Evolutionary conservation across 2,888 invertebrate species (phyloP).

Genomic region (Caenorhabditis becei): DNA sequence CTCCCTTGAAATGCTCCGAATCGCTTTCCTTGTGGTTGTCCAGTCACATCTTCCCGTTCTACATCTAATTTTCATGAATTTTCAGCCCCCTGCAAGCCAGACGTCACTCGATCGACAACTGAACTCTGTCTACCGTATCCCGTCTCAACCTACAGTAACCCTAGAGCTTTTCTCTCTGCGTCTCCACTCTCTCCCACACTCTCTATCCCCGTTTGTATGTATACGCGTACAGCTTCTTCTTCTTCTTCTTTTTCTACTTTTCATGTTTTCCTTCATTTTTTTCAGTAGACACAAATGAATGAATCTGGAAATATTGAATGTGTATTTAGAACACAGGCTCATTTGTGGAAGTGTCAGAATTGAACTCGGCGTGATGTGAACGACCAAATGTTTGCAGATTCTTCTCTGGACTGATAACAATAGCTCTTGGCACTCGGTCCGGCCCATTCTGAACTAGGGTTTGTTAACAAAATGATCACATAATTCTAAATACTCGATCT

Average conservation of each 20-base stretch:
- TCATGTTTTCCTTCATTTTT: neutral
- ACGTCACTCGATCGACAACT: slow-evolving; percentile 69
- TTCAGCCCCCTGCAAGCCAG: slow-evolving; percentile 69
- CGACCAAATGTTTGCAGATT: no score
- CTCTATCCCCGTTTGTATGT: slow-evolving; percentile 51
- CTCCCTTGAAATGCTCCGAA: neutral
- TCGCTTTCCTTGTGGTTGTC: slow-evolving; percentile 50
- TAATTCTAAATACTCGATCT: no score
- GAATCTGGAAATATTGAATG: neutral
- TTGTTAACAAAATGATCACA: no score
- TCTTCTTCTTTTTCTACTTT: neutral
- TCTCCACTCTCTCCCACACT: slow-evolving; percentile 9
- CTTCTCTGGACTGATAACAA: no score
- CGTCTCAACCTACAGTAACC: slow-evolving; percentile 6
- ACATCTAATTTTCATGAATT: slow-evolving; percentile 1
- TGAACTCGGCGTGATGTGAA: no score
- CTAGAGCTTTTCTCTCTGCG: slow-evolving; percentile 22
- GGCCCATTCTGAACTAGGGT: no score
- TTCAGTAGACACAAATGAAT: slow-evolving; percentile 3
- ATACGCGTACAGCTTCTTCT: slow-evolving; percentile 48
- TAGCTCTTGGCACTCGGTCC: no score
- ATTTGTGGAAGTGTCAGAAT: no score
- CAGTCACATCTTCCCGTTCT: neutral
- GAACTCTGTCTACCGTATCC: neutral
- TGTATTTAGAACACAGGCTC: no score